phyloP scores from a whole-genome alignment of 2,113 vertebrate species.

The Cariama cristata region DNA sequence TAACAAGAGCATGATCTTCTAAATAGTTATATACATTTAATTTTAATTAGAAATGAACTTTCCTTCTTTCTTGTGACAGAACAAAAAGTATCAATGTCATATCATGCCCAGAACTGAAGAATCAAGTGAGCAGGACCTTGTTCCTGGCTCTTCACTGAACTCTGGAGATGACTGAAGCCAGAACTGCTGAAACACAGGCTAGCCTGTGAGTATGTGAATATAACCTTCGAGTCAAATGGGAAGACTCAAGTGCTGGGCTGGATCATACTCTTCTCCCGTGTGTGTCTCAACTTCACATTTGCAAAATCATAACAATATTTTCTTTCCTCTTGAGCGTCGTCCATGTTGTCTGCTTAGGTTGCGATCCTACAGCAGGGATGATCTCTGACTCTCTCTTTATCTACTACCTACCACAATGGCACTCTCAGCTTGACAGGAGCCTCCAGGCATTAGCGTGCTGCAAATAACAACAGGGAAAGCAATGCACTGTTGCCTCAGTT shows the following conservation, averaged over 20 bases:
- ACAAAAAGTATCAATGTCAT: neutral
- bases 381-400: neutral
- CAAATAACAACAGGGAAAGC: neutral
- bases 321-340: neutral
- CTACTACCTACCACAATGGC: neutral
- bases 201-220: neutral
- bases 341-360: neutral
- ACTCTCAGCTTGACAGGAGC: neutral
- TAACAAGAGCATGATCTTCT: neutral
- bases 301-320: neutral
- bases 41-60: neutral
- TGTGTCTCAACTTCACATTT: neutral
- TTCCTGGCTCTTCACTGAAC: neutral
- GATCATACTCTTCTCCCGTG: neutral
- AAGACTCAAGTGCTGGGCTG: neutral
- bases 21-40: neutral
- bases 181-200: neutral
- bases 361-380: neutral
- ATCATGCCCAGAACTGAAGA: neutral
- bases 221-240: neutral
- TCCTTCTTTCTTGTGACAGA: neutral
- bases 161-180: neutral
- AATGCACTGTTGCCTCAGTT: neutral
- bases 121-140: neutral
- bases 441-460: fast-evolving